These are phyloP conservation scores for Coregonus clupeaformis DNA, from an alignment of 2,113 vertebrate genomes.

Conservation along the genomic window DNA sequence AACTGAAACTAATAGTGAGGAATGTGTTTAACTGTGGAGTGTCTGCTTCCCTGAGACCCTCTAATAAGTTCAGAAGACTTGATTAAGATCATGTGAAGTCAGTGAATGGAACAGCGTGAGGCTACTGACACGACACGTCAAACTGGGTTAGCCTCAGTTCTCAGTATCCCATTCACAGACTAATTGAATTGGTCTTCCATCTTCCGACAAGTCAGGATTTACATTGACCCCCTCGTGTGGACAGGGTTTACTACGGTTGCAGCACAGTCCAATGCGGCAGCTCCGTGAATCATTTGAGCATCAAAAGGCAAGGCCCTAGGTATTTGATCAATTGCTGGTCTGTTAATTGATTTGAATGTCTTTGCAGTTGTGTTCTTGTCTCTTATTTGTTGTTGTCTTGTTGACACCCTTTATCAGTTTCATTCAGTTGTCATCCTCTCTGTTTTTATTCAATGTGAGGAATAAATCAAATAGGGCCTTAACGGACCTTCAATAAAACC, in stretches of 20 bases:
- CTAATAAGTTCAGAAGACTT: slow-evolving; percentile 17
- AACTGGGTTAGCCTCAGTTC: slow-evolving; percentile 23
- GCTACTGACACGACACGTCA: background rate
- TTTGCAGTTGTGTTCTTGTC: too few species aligned
- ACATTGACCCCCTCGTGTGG: slow-evolving; percentile 28
- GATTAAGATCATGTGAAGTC: slow-evolving; percentile 41
- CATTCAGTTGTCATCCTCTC: too few species aligned
- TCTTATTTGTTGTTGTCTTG: too few species aligned
- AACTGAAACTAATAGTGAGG: background rate
- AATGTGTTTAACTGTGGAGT: background rate
- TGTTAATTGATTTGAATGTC: too few species aligned
- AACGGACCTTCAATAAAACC: too few species aligned
- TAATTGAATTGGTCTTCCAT: slow-evolving; percentile 46
- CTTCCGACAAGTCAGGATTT: slow-evolving; percentile 3
- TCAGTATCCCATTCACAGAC: slow-evolving; percentile 31
- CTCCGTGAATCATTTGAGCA: slow-evolving; percentile 24
- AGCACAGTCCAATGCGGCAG: background rate
- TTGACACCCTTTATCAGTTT: too few species aligned
- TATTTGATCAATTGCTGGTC: too few species aligned
- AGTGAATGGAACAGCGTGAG: slow-evolving; percentile 24
- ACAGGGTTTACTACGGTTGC: slow-evolving; percentile 2
- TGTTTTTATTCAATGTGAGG: too few species aligned
- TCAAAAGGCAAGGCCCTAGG: background rate
- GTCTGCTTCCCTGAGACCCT: background rate
- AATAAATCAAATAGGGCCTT: too few species aligned